Conservation (phyloP, 2,888 invertebrate genomes). For the Ectemnius cavifrons region DNA sequence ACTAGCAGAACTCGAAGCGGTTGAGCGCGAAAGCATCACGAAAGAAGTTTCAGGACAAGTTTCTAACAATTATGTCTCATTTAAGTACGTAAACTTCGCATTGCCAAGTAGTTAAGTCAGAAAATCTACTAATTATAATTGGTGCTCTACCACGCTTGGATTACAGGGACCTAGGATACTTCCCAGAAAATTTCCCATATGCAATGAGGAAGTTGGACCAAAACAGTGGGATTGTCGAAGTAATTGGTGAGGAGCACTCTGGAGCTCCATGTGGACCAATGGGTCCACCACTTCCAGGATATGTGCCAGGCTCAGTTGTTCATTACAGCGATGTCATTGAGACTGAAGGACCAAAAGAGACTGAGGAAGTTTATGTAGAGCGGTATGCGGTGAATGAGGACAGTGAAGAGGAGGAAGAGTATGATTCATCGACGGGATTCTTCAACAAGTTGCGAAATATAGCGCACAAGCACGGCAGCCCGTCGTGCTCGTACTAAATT, state of each 20-base stretch:
- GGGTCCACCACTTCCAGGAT: conserved; percentile 57
- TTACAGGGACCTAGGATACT: conserved; percentile 63
- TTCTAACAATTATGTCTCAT: conserved; percentile 49
- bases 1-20: conserved; percentile 61
- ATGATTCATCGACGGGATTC: conserved; percentile 20
- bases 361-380: background rate
- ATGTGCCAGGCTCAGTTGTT: conserved; percentile 58
- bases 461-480: conserved; percentile 3
- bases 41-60: conserved; percentile 27
- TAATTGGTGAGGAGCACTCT: conserved; percentile 15
- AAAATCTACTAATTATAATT: too few relatives aligned
- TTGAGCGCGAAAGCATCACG: conserved; percentile 59
- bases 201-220: background rate
- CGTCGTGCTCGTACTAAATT: conserved; percentile 2
- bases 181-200: conserved; percentile 40
- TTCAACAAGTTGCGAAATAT: conserved; percentile 13
- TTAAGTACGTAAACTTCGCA: conserved; percentile 49
- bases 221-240: background rate
- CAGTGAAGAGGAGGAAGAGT: conserved; percentile 25
- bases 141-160: too few relatives aligned
- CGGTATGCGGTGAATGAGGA: background rate
- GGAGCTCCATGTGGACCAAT: conserved; percentile 57
- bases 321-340: conserved; percentile 24
- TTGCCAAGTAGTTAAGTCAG: too few relatives aligned
- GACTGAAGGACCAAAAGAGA: conserved; percentile 1